Percentiles rank a stretch among this genome's conserved stretches.
Evolutionary conservation across 2,888 invertebrate genomes (phyloP).

Genomic region (Cerastis leucographa): DNA sequence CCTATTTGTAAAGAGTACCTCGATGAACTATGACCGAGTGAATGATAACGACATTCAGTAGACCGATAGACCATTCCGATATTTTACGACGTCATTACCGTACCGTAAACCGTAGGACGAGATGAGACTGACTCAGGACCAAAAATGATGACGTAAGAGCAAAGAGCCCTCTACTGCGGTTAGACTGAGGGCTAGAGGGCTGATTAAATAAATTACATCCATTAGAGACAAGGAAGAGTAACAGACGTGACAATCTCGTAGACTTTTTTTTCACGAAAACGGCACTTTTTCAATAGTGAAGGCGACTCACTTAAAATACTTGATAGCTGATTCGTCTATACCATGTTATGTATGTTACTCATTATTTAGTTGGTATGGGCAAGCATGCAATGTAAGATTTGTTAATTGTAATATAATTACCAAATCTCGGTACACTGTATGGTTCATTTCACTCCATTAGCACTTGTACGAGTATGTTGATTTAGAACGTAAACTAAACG

Average conservation of each 20-base stretch:
- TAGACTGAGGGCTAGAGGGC: neutral
- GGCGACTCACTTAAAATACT: slow-evolving; percentile 1
- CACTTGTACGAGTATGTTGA: slow-evolving; percentile 81
- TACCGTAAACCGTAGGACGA: neutral
- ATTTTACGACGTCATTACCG: slow-evolving; percentile 41
- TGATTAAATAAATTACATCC: slow-evolving; percentile 44
- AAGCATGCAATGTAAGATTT: neutral
- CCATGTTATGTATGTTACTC: neutral
- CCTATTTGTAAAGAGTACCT: slow-evolving; percentile 15
- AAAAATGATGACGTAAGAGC: slow-evolving; percentile 16
- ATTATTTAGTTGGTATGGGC: neutral
- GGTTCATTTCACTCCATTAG: slow-evolving; percentile 83
- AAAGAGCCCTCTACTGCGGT: slow-evolving; percentile 6
- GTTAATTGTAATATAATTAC: slow-evolving; percentile 53
- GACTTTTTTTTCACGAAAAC: neutral
- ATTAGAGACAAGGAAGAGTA: slow-evolving; percentile 27
- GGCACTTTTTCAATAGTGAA: neutral
- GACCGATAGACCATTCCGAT: slow-evolving; percentile 25
- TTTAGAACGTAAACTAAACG: slow-evolving; percentile 81
- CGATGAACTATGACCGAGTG: slow-evolving; percentile 25
- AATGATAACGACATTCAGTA: slow-evolving; percentile 4
- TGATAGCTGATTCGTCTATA: slow-evolving; percentile 2
- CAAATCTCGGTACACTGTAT: slow-evolving; percentile 63
- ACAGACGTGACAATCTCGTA: neutral
- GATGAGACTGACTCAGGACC: slow-evolving; percentile 23